phyloP scores from a whole-genome alignment of 2,888 invertebrate species.

The Caenorhabditis becei region DNA sequence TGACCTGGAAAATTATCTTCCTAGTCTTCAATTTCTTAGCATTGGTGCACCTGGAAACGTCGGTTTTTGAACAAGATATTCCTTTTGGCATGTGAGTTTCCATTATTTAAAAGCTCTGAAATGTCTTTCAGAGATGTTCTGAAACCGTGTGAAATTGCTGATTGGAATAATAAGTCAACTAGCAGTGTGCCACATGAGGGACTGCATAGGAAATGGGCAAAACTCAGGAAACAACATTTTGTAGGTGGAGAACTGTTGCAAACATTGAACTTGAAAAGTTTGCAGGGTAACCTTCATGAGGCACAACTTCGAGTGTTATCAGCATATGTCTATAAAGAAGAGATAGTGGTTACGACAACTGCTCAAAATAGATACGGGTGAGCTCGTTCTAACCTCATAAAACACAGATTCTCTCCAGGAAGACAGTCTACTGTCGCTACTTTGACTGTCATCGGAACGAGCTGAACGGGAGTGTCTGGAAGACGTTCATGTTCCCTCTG shows the following conservation, averaged over 20 bases:
- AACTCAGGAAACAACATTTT: neutral
- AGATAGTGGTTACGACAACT: conserved; percentile 21
- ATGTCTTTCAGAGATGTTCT: neutral
- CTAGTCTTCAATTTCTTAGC: too few relatives aligned
- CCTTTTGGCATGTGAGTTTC: neutral
- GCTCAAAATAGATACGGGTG: neutral
- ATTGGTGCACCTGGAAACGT: too few relatives aligned
- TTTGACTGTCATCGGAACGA: conserved; percentile 19
- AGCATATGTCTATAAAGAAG: conserved; percentile 9
- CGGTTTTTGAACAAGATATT: neutral
- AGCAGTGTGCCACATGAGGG: neutral
- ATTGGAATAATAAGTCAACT: conserved; percentile 3
- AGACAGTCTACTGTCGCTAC: conserved; percentile 15
- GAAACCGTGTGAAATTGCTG: neutral
- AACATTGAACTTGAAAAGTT: neutral
- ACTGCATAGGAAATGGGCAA: neutral
- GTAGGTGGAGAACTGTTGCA: neutral
- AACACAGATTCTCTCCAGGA: neutral
- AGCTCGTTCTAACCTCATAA: neutral
- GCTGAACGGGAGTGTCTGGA: conserved; percentile 3
- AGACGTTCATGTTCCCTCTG: conserved; percentile 15
- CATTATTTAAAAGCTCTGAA: neutral
- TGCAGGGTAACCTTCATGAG: neutral
- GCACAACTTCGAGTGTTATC: conserved; percentile 6
- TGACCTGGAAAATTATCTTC: too few relatives aligned